Percentiles rank a stretch among this genome's conserved stretches.
Evolutionary conservation across 2,797 vertebrate species (phyloP).

Genomic region (Microctenopoma steveboyesi): DNA sequence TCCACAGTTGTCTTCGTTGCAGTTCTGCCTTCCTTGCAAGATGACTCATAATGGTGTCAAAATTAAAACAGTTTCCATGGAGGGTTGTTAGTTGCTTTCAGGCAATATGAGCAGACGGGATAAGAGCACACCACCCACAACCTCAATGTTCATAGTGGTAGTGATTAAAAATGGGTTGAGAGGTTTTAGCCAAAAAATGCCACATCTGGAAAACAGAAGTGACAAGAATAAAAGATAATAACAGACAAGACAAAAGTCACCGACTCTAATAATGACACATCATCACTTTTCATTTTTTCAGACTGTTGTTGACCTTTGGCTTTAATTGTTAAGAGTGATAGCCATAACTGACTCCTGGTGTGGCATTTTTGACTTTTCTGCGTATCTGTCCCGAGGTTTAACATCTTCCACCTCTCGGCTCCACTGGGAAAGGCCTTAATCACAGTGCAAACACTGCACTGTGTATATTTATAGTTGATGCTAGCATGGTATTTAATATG

Average conservation of each 20-base stretch:
- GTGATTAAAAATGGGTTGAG: slow-evolving; percentile 10
- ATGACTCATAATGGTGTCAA: slow-evolving; percentile 18
- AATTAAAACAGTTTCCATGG: slow-evolving; percentile 23
- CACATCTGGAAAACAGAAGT: slow-evolving; percentile 4
- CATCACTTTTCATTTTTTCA: neutral
- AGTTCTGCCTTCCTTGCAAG: slow-evolving; percentile 2
- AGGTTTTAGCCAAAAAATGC: slow-evolving; percentile 22
- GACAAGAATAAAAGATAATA: neutral
- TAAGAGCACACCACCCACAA: neutral
- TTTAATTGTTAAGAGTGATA: neutral
- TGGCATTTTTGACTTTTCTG: too few species aligned
- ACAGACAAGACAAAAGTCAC: too few species aligned
- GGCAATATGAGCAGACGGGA: slow-evolving; percentile 15
- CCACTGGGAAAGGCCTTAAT: neutral
- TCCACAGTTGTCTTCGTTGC: slow-evolving; percentile 27
- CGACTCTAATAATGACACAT: neutral
- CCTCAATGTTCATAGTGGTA: neutral
- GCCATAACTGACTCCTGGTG: too few species aligned
- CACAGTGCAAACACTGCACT: neutral
- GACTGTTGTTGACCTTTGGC: neutral
- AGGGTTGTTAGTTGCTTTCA: slow-evolving; percentile 17
- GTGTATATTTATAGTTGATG: neutral
- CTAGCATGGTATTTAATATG: neutral
- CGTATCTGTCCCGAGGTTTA: neutral
- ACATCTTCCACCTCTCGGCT: neutral